Evolutionary conservation across 2,113 vertebrate genomes (phyloP), one percentile per base, ranked within the genome.

Genomic region (Oryzias celebensis): DNA sequence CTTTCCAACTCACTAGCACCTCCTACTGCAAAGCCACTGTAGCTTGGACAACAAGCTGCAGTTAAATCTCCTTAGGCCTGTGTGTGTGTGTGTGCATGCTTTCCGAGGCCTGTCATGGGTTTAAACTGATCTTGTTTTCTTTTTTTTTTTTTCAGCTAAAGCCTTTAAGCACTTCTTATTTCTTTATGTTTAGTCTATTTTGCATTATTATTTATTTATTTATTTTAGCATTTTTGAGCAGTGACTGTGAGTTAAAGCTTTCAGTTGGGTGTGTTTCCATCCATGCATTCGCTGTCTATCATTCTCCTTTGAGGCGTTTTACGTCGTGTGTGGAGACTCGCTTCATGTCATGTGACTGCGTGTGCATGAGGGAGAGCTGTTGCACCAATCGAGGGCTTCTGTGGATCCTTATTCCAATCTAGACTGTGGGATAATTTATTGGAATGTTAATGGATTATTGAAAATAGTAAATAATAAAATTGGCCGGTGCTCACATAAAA

Each of bases 371-470:
- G 71, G 66, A 64, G 80, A 78, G 75, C 52, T 23, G 50, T 46
- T 68, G 68, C 49, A 14, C 70, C 16, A 58, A 69, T 65, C 68
- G 62, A 75, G 73, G 62, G 15, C 68, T 65, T 74, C 85, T 65
- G 80, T 80, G 71, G 58, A 80, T 83, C 68, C 44, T 65, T 75
- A 62, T 79, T 73, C 73, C 74, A 62, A 63, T 73, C 76, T 71
- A 80, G 82, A 82, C 83, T 74, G 81, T 48, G 43, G 49, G 63
- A 76, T 86, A 83, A 90, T 85, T 83, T 77, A 89, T 86, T 83
- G 70, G 81, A 85, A 90, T 85, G 82, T 83, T 86, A 84, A 87
- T 86, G 82, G 86, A 88, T 87, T 88, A 86, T 84, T 75, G 85
- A 87, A 79, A 36, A 77, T 82, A 66, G 70, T 67, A 82, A 80